These are phyloP conservation scores for Eugnorisma glareosa DNA, from an alignment of 2,888 invertebrate genomes.

Conservation along the genomic window DNA sequence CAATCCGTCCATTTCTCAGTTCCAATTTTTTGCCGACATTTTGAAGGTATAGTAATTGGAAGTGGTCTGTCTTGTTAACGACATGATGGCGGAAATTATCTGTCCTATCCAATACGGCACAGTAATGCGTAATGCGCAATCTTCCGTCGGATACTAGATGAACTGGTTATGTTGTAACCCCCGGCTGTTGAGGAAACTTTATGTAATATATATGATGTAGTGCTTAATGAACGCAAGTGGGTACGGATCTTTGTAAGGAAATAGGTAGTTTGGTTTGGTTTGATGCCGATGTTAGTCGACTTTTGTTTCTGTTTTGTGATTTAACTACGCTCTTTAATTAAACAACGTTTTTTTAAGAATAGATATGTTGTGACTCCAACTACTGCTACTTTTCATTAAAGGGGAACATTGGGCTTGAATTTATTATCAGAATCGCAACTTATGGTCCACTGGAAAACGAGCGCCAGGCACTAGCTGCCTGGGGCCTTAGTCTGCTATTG, in stretches of 20 bases:
- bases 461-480: not conserved
- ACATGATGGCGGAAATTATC: constrained; percentile 46
- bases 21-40: constrained; percentile 34
- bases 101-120: constrained; percentile 37
- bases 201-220: constrained; percentile 51
- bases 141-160: constrained; percentile 49
- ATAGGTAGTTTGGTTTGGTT: not conserved
- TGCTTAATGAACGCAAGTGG: constrained; percentile 20
- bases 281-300: not conserved
- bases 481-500: too few species aligned
- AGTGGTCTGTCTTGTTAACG: constrained; percentile 48
- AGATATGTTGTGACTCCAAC: too few species aligned
- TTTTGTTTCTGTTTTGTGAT: too few species aligned
- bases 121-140: constrained; percentile 54
- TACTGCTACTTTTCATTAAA: too few species aligned
- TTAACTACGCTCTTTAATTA: too few species aligned
- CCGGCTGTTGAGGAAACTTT: constrained; percentile 40
- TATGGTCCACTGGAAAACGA: not conserved
- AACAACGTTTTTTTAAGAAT: too few species aligned
- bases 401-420: not conserved
- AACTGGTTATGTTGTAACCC: constrained; percentile 57
- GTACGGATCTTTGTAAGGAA: constrained; percentile 37
- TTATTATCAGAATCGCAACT: not conserved
- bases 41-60: constrained; percentile 54
- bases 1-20: constrained; percentile 14